Evolutionary conservation across 2,888 invertebrate species (phyloP).

Genomic region (Trilocha varians): DNA sequence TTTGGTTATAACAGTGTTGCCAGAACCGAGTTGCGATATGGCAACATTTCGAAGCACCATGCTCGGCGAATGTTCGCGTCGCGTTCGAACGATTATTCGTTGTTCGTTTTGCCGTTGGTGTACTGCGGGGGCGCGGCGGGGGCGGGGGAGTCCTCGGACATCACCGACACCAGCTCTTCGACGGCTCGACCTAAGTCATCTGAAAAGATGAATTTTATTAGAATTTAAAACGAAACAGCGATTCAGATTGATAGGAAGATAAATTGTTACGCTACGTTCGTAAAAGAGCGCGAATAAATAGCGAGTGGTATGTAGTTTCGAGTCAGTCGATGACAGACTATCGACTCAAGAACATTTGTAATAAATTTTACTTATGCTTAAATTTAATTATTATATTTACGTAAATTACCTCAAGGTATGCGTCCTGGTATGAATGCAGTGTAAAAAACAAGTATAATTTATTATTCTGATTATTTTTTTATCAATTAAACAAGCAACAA

Average conservation of each 20-base stretch:
- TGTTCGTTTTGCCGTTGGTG: constrained; percentile 59
- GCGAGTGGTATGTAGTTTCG: no score
- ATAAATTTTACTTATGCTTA: no score
- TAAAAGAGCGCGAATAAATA: no score
- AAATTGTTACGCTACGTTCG: no score
- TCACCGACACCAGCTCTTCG: constrained; percentile 90
- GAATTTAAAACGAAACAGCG: no score
- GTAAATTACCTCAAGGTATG: constrained; percentile 66
- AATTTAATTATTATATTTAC: neutral
- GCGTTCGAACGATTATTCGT: constrained; percentile 31
- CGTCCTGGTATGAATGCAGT: constrained; percentile 54
- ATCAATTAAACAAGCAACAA: constrained; percentile 12
- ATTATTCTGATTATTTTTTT: constrained; percentile 11
- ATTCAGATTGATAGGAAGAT: no score
- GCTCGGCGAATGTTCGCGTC: constrained; percentile 20
- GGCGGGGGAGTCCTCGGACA: constrained; percentile 79
- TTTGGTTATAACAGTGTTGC: constrained; percentile 49
- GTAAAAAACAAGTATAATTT: constrained; percentile 28
- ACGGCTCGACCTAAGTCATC: constrained; percentile 91
- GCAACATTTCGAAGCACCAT: constrained; percentile 32
- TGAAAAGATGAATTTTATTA: constrained; percentile 40
- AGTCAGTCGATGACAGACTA: no score
- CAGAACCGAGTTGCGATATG: constrained; percentile 30
- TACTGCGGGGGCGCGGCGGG: constrained; percentile 58
- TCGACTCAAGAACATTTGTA: no score